These are phyloP conservation scores for Andrena dorsata DNA, from an alignment of 2,888 invertebrate species.

Conservation along the genomic window DNA sequence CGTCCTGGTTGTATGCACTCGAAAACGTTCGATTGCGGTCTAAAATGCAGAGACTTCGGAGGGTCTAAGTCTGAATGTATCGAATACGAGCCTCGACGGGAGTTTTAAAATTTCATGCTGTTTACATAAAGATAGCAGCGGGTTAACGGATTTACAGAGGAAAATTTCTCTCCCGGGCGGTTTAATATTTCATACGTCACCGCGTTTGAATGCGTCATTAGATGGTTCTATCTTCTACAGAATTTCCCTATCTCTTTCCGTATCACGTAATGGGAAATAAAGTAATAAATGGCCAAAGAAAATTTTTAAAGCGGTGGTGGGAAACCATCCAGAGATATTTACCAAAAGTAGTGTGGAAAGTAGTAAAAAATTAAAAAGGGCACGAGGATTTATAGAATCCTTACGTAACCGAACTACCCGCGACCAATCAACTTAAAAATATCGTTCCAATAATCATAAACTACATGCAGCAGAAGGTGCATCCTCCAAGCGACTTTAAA, in stretches of 20 bases:
- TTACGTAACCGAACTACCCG: no score
- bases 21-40: neutral
- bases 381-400: no score
- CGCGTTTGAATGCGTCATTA: neutral
- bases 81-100: neutral
- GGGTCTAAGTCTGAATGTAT: neutral
- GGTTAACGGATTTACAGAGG: neutral
- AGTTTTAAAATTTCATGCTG: neutral
- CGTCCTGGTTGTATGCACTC: neutral
- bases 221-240: neutral
- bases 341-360: no score
- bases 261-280: neutral
- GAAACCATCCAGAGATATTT: no score
- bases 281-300: neutral
- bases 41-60: neutral
- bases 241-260: neutral
- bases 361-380: no score
- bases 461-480: no score
- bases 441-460: no score
- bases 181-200: neutral
- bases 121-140: no score
- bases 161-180: neutral
- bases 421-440: no score
- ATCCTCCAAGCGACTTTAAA: no score
- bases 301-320: no score